Evolutionary conservation across 2,113 vertebrate species (phyloP).

Genomic region (Piaya cayana): DNA sequence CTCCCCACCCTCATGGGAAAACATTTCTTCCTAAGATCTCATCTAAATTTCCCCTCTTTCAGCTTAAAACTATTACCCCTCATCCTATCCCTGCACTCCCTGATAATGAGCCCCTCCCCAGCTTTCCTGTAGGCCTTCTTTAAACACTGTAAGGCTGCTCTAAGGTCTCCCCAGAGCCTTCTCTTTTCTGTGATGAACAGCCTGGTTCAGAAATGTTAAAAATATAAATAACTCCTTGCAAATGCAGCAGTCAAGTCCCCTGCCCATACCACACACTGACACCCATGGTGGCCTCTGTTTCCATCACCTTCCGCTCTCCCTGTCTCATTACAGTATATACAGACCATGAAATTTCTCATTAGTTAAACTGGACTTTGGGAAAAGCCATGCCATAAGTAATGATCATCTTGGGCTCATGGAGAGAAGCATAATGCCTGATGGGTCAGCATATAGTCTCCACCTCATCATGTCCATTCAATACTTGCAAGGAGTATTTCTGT

Average conservation of each 20-base stretch:
- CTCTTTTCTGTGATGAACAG: too few relatives aligned
- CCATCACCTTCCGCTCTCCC: neutral
- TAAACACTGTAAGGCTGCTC: too few relatives aligned
- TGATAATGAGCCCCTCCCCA: too few relatives aligned
- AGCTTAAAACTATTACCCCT: too few relatives aligned
- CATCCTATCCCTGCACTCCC: too few relatives aligned
- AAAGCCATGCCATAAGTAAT: neutral
- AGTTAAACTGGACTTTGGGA: neutral
- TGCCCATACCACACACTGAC: neutral
- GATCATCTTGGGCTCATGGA: neutral
- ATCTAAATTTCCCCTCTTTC: too few relatives aligned
- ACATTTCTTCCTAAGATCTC: too few relatives aligned
- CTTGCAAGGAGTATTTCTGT: neutral
- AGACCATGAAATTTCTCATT: neutral
- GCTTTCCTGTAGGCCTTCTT: too few relatives aligned
- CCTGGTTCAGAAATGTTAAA: neutral
- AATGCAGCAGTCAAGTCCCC: neutral
- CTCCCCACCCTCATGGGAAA: too few relatives aligned
- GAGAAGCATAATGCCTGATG: neutral
- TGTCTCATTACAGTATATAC: neutral
- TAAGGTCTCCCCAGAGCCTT: too few relatives aligned
- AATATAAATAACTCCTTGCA: neutral
- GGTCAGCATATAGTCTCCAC: too few relatives aligned
- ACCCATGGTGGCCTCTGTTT: neutral
- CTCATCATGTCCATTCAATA: neutral